Percentiles rank a stretch among this genome's conserved stretches.
Evolutionary conservation across 2,113 vertebrate species (phyloP).

Genomic region (Burhinus oedicnemus): DNA sequence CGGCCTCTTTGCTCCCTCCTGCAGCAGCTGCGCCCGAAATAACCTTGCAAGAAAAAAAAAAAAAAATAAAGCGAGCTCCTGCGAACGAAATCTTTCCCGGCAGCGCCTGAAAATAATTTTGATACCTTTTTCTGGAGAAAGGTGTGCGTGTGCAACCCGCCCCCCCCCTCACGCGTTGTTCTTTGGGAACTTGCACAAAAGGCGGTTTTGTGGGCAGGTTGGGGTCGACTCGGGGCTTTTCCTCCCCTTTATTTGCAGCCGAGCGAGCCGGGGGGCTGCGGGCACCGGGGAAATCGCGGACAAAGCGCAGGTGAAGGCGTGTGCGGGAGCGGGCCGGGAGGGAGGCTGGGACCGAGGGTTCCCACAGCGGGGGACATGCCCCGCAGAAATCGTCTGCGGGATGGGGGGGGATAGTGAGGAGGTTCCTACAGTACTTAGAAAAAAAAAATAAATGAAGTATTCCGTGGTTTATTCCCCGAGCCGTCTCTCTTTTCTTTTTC

Average conservation of each 20-base stretch:
- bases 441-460: background rate
- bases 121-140: background rate
- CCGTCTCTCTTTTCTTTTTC: background rate
- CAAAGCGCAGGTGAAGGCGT: constrained; percentile 49
- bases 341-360: background rate
- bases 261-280: background rate
- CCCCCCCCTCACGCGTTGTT: background rate
- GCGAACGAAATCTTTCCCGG: constrained; percentile 17
- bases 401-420: background rate
- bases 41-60: background rate
- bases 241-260: background rate
- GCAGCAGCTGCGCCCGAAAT: background rate
- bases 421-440: background rate
- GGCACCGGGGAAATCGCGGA: constrained; percentile 1
- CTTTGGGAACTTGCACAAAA: background rate
- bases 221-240: background rate
- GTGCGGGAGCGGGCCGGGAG: background rate
- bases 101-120: background rate
- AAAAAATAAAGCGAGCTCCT: background rate
- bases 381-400: background rate
- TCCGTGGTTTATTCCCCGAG: background rate
- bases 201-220: background rate
- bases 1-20: background rate
- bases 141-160: background rate
- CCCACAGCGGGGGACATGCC: background rate